Conservation (phyloP, 2,888 invertebrate genomes). For the Hirtodrosophila histrioides region DNA sequence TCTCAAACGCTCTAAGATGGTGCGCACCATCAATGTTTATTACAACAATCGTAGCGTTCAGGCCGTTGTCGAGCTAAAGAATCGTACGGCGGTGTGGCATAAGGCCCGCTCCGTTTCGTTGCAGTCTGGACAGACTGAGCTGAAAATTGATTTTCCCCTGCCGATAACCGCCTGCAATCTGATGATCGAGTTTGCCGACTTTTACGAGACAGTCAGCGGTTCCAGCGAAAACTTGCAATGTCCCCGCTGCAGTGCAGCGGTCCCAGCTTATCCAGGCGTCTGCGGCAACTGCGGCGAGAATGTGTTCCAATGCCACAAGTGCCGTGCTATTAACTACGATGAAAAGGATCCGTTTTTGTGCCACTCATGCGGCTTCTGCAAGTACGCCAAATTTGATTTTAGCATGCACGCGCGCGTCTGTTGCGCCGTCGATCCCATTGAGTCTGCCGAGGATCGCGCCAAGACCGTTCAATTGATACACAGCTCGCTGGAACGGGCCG, state of each 20-base stretch:
- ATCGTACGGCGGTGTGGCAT: slow-evolving; percentile 98
- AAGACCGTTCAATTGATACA: slow-evolving; percentile 97
- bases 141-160: slow-evolving; percentile 97
- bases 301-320: slow-evolving; percentile 99
- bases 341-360: slow-evolving; percentile 99
- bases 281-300: slow-evolving; percentile 95
- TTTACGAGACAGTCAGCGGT: slow-evolving; percentile 95
- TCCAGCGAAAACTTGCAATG: slow-evolving; percentile 97
- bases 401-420: slow-evolving; percentile 95
- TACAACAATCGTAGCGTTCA: slow-evolving; percentile 98
- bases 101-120: slow-evolving; percentile 96
- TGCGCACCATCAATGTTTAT: slow-evolving; percentile 96
- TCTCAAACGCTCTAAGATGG: slow-evolving; percentile 98
- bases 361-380: slow-evolving; percentile 99
- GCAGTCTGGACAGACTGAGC: slow-evolving; percentile 96
- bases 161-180: slow-evolving; percentile 99
- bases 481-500: slow-evolving; percentile 95
- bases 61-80: slow-evolving; percentile 98
- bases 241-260: slow-evolving; percentile 97
- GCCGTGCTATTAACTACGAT: slow-evolving; percentile 99
- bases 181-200: slow-evolving; percentile 99
- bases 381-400: slow-evolving; percentile 99
- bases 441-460: slow-evolving; percentile 97
- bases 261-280: slow-evolving; percentile 98
- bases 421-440: slow-evolving; percentile 98